These are phyloP conservation scores for Hypsibius dujardini DNA, from an alignment of 1,140 invertebrate genomes.

Conservation along the genomic window DNA sequence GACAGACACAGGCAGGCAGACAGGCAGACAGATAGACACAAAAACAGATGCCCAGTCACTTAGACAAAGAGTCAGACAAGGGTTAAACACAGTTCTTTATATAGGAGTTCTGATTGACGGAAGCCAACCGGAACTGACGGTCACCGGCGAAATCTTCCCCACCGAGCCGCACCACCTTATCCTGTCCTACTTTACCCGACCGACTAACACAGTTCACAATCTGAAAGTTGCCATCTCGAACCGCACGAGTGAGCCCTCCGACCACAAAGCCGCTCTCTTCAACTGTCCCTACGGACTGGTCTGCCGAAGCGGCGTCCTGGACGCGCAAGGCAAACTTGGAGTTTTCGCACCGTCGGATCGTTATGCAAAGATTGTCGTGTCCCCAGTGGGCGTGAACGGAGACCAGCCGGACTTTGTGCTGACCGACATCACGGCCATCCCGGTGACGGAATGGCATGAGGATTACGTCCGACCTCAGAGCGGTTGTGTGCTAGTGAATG, in stretches of 20 bases:
- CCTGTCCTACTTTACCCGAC: constrained; percentile 11
- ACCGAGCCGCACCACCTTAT: constrained; percentile 28
- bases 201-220: not conserved
- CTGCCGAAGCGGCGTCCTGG: constrained; percentile 68
- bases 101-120: constrained; percentile 55
- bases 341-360: constrained; percentile 37
- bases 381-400: constrained; percentile 23
- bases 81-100: no score
- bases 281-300: constrained; percentile 58
- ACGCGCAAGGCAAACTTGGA: constrained; percentile 51
- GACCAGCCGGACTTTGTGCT: constrained; percentile 28
- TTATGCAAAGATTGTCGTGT: constrained; percentile 17
- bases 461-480: constrained; percentile 65
- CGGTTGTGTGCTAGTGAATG: constrained; percentile 58
- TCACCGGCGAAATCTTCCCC: constrained; percentile 31
- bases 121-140: constrained; percentile 30
- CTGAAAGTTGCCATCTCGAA: constrained; percentile 6
- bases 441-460: constrained; percentile 57
- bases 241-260: not conserved
- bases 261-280: constrained; percentile 41
- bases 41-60: no score
- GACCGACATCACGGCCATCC: constrained; percentile 50
- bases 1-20: no score
- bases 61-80: no score
- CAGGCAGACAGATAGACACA: no score